phyloP scores from a whole-genome alignment of 2,888 invertebrate genomes.

The Drosophila suboccidentalis region DNA sequence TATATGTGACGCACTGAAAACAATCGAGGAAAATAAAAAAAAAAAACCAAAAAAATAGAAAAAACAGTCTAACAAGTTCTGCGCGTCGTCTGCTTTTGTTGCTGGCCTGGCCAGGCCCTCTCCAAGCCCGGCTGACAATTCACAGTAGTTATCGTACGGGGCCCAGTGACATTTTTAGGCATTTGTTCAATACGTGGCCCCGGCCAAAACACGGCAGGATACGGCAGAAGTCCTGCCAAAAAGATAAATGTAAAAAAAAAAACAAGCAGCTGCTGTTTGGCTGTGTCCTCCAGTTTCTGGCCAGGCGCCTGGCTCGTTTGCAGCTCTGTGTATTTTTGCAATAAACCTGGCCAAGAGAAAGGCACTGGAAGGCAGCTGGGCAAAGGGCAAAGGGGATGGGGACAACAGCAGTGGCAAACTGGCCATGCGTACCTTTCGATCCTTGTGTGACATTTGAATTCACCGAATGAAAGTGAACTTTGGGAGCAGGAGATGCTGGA shows the following conservation, averaged over 20 bases:
- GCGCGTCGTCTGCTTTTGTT: not conserved
- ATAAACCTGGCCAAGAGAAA: slow-evolving; percentile 57
- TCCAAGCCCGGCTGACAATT: slow-evolving; percentile 44
- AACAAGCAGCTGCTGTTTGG: slow-evolving; percentile 75
- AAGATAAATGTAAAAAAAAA: slow-evolving; percentile 12
- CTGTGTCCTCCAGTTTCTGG: slow-evolving; percentile 19
- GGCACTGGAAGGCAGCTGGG: not conserved
- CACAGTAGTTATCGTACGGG: slow-evolving; percentile 69
- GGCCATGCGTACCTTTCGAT: slow-evolving; percentile 79
- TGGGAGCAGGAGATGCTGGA: not conserved
- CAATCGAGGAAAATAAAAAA: slow-evolving; percentile 18
- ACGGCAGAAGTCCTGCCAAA: slow-evolving; percentile 7
- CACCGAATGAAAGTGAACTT: slow-evolving; percentile 51
- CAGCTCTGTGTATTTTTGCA: slow-evolving; percentile 70
- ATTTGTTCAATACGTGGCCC: slow-evolving; percentile 54
- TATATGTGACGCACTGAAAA: slow-evolving; percentile 49
- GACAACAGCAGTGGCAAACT: slow-evolving; percentile 42
- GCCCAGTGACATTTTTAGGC: slow-evolving; percentile 79
- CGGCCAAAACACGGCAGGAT: slow-evolving; percentile 22
- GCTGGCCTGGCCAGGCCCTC: no score
- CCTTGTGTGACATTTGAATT: slow-evolving; percentile 82
- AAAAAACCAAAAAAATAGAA: not conserved
- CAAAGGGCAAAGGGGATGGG: not conserved
- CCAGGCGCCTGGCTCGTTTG: slow-evolving; percentile 24
- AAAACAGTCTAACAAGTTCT: slow-evolving; percentile 8